These are phyloP conservation scores for Acanthurus leucopareius DNA, from an alignment of 2,797 vertebrate species.

Conservation along the genomic window DNA sequence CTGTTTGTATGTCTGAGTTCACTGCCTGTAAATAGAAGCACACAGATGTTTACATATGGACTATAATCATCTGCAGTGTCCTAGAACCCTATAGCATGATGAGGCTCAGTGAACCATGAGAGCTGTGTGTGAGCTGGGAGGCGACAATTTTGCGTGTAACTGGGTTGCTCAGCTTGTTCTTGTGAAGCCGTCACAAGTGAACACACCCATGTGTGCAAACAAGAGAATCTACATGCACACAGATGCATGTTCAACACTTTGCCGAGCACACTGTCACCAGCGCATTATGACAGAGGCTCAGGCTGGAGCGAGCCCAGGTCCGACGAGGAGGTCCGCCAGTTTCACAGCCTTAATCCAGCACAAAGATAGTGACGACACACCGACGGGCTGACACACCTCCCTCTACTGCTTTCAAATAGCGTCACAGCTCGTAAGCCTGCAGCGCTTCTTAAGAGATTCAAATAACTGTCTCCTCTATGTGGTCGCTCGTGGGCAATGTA, in stretches of 20 bases:
- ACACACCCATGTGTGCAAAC: slow-evolving; percentile 15
- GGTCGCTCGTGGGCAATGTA: too few species aligned
- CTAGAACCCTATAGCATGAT: slow-evolving; percentile 31
- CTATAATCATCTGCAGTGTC: slow-evolving; percentile 14
- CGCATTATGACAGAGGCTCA: slow-evolving; percentile 25
- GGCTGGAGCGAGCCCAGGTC: slow-evolving; percentile 44
- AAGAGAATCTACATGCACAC: slow-evolving; percentile 11
- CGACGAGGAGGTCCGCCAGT: slow-evolving; percentile 32
- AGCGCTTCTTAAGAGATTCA: background rate
- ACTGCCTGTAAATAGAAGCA: slow-evolving; percentile 14
- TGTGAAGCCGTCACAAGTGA: slow-evolving; percentile 2
- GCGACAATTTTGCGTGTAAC: slow-evolving; percentile 31
- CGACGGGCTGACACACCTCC: slow-evolving; percentile 40
- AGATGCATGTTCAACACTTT: background rate
- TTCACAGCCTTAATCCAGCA: slow-evolving; percentile 55
- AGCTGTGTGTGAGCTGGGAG: slow-evolving; percentile 8
- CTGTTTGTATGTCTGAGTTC: background rate
- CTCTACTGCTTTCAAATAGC: slow-evolving; percentile 21
- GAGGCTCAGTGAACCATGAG: slow-evolving; percentile 47
- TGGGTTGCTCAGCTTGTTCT: slow-evolving; percentile 33
- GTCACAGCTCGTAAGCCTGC: background rate
- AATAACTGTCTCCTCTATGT: background rate
- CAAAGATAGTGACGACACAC: slow-evolving; percentile 40
- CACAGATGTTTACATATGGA: slow-evolving; percentile 28
- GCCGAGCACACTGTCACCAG: slow-evolving; percentile 9